Evolutionary conservation across 2,113 vertebrate genomes (phyloP).

Genomic region (Uropsilus gracilis): DNA sequence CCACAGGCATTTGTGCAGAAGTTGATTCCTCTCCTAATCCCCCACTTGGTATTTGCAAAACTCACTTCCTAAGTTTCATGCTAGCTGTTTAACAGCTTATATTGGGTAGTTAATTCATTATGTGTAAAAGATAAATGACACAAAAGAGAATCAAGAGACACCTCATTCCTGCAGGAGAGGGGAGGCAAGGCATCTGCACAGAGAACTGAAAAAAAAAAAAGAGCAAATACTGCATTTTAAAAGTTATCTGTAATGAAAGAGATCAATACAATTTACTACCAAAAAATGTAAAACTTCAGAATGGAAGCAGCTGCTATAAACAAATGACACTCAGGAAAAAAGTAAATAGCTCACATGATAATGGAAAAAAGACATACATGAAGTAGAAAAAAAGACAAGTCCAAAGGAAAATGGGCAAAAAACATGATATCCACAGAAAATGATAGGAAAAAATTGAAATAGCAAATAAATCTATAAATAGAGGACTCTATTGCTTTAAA

Average conservation of each 20-base stretch:
- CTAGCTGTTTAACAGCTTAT: not conserved
- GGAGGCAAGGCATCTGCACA: not conserved
- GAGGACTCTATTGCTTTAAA: not conserved
- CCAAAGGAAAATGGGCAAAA: not conserved
- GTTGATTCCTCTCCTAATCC: not conserved
- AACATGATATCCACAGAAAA: not conserved
- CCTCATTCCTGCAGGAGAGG: not conserved
- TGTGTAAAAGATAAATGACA: not conserved
- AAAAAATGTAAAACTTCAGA: not conserved
- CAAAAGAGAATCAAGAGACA: not conserved
- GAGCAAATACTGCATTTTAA: not conserved
- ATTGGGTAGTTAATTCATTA: not conserved
- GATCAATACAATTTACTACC: not conserved
- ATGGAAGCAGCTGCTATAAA: not conserved
- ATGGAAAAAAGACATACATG: not conserved
- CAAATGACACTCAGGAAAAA: not conserved
- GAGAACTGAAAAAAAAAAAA: not conserved
- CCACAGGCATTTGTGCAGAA: too few relatives aligned
- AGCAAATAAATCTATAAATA: not conserved
- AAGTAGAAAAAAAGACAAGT: not conserved
- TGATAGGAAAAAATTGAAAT: not conserved
- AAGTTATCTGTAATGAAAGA: not conserved
- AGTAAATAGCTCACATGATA: not conserved
- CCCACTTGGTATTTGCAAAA: not conserved
- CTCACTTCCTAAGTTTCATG: not conserved